phyloP scores from a whole-genome alignment of 1,140 invertebrate genomes.

The Trachymyrmex cornetzi region DNA sequence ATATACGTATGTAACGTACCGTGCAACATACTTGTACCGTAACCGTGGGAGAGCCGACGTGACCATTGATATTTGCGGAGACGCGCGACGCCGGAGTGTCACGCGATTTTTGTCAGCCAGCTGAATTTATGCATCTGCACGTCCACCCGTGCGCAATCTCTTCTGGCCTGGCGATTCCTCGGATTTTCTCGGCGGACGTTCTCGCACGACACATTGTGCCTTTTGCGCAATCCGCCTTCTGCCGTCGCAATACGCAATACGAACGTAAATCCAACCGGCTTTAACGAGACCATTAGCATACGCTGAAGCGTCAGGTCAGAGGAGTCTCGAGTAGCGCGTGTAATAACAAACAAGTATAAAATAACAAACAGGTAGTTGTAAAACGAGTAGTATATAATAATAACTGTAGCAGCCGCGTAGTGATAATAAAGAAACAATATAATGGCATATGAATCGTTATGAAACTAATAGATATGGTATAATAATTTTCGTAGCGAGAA shows the following conservation, averaged over 20 bases:
- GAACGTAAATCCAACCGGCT: slow-evolving; percentile 35
- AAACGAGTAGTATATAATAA: slow-evolving; percentile 22
- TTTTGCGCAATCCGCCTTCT: slow-evolving; percentile 34
- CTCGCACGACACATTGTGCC: slow-evolving; percentile 16
- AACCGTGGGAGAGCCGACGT: slow-evolving; percentile 74
- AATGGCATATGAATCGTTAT: background rate
- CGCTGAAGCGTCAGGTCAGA: slow-evolving; percentile 5
- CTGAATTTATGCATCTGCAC: slow-evolving; percentile 46
- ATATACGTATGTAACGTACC: background rate
- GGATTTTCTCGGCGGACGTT: slow-evolving; percentile 21
- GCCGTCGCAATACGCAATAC: slow-evolving; percentile 11
- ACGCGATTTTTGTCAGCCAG: slow-evolving; percentile 55
- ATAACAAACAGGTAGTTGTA: slow-evolving; percentile 24
- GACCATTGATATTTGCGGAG: slow-evolving; percentile 62
- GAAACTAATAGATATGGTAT: background rate
- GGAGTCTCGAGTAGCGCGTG: background rate
- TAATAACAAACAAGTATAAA: slow-evolving; percentile 34
- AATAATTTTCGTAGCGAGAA: slow-evolving; percentile 12
- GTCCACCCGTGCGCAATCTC: slow-evolving; percentile 35
- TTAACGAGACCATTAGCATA: slow-evolving; percentile 65
- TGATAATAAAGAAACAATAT: slow-evolving; percentile 3
- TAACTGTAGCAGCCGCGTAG: background rate
- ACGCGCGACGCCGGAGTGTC: slow-evolving; percentile 52
- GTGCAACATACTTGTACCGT: background rate
- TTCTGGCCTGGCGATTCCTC: background rate